phyloP scores from a whole-genome alignment of 2,888 invertebrate genomes.

The Ophion ellenae region DNA sequence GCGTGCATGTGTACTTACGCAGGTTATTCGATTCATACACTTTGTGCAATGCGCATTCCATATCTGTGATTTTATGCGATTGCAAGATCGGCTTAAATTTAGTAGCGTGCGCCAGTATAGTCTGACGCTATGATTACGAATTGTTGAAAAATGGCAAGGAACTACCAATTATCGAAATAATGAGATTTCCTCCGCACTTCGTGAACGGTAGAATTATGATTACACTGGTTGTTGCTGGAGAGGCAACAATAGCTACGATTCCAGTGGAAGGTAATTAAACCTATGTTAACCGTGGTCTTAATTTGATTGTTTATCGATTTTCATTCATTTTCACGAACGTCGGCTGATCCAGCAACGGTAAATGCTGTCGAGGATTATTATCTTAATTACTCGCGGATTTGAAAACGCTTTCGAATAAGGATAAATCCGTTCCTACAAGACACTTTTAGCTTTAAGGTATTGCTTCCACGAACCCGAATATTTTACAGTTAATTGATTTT shows the following conservation, averaged over 20 bases:
- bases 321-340: neutral
- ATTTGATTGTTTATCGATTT: constrained; percentile 16
- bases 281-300: constrained; percentile 11
- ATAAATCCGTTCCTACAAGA: neutral
- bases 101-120: too few relatives aligned
- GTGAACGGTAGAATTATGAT: constrained; percentile 44
- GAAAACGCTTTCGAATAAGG: neutral
- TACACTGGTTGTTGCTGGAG: constrained; percentile 6
- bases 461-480: too few relatives aligned
- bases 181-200: neutral
- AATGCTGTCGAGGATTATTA: neutral
- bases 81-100: too few relatives aligned
- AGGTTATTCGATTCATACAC: too few relatives aligned
- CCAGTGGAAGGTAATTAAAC: constrained; percentile 51
- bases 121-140: too few relatives aligned
- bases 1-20: too few relatives aligned
- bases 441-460: neutral
- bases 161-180: neutral
- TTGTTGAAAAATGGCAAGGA: neutral
- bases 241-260: constrained; percentile 39
- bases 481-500: too few relatives aligned
- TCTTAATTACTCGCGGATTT: neutral
- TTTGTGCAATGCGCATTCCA: too few relatives aligned
- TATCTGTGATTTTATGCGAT: too few relatives aligned
- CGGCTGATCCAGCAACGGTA: neutral